Percentiles rank a stretch among this genome's conserved stretches.
These are phyloP conservation scores for Chrysina gloriosa DNA, from an alignment of 2,888 invertebrate species.

Conservation along the genomic window DNA sequence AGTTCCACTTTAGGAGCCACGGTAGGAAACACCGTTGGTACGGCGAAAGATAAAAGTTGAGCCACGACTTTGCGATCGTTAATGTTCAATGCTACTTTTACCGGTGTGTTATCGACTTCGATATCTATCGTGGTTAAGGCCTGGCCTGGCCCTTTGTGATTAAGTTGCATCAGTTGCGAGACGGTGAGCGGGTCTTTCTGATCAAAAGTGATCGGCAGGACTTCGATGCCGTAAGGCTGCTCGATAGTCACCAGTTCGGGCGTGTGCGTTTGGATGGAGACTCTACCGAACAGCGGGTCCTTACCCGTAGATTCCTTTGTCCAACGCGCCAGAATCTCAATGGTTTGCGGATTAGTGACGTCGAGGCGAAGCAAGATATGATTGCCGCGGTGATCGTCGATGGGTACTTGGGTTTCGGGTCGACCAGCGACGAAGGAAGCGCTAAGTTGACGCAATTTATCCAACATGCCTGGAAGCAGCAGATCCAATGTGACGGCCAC, in stretches of 20 bases:
- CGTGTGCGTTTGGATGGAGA: neutral
- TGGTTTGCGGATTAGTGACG: neutral
- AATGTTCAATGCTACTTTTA: neutral
- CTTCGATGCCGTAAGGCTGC: neutral
- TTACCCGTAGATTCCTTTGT: conserved; percentile 4
- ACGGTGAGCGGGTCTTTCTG: neutral
- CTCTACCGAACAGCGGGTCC: neutral
- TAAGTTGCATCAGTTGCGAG: neutral
- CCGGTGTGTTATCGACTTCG: no score
- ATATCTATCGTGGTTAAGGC: neutral
- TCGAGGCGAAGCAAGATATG: neutral
- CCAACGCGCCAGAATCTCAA: neutral
- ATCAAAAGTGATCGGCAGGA: neutral
- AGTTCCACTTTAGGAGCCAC: neutral
- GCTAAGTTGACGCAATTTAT: neutral
- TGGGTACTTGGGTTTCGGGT: neutral
- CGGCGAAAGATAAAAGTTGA: neutral
- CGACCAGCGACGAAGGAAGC: neutral
- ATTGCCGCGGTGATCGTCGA: conserved; percentile 7
- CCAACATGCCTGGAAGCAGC: neutral
- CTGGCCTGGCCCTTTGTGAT: neutral
- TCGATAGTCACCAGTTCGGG: neutral
- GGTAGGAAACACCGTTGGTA: neutral
- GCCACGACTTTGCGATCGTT: neutral
- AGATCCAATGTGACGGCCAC: neutral